Percentiles rank a stretch among this genome's conserved stretches.
phyloP scores from a whole-genome alignment of 2,888 invertebrate genomes.

The Spodoptera picta region DNA sequence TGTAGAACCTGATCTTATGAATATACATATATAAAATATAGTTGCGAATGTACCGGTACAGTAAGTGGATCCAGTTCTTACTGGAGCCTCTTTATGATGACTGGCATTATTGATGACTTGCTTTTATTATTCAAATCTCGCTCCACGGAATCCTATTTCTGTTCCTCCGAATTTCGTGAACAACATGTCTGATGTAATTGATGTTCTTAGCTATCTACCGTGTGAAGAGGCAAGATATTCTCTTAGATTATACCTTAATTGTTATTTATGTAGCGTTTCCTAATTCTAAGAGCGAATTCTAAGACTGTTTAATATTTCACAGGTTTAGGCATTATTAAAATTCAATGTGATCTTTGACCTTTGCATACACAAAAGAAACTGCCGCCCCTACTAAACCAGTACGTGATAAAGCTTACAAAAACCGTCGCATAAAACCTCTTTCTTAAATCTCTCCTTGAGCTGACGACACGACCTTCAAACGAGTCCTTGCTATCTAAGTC shows the following conservation, averaged over 20 bases:
- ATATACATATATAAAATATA: slow-evolving; percentile 10
- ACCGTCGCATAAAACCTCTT: slow-evolving; percentile 5
- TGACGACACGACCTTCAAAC: slow-evolving; percentile 5
- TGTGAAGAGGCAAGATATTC: too few species aligned
- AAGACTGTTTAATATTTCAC: too few species aligned
- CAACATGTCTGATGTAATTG: neutral
- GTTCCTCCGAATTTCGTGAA: slow-evolving; percentile 11
- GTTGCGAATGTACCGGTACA: neutral
- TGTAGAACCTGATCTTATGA: slow-evolving; percentile 13
- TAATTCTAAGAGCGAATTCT: too few species aligned
- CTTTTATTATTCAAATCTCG: slow-evolving; percentile 36
- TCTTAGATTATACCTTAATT: too few species aligned
- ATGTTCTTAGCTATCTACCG: too few species aligned
- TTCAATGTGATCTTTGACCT: too few species aligned
- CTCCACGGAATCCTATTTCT: slow-evolving; percentile 16
- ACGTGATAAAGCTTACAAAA: neutral
- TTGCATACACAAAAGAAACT: too few species aligned
- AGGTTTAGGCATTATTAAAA: too few species aligned
- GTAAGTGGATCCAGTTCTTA: slow-evolving; percentile 25
- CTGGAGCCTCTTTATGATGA: slow-evolving; percentile 35
- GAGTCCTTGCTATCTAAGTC: slow-evolving; percentile 12
- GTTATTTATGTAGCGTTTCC: too few species aligned
- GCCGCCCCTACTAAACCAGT: neutral
- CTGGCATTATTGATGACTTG: slow-evolving; percentile 38
- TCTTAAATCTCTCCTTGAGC: slow-evolving; percentile 18